phyloP scores from a whole-genome alignment of 2,797 vertebrate genomes.

The Sciaenops ocellatus region DNA sequence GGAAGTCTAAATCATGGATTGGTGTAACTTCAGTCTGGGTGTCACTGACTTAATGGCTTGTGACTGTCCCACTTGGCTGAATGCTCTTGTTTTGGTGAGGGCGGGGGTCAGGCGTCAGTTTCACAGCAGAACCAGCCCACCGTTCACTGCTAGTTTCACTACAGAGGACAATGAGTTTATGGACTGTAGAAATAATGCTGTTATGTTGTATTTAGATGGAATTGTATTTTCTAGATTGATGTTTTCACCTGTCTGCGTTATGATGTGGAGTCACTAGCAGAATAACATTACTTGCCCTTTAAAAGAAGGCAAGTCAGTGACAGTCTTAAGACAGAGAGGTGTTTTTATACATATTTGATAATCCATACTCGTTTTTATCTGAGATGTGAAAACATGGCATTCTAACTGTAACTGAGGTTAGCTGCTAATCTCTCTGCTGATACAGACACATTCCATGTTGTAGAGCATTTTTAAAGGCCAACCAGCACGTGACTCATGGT shows the following conservation, averaged over 20 bases:
- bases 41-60: background rate
- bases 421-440: background rate
- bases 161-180: too few species aligned
- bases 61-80: background rate
- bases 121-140: conserved; percentile 5
- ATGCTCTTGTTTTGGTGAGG: conserved; percentile 5
- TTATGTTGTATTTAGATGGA: too few species aligned
- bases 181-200: too few species aligned
- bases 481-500: background rate
- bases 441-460: background rate
- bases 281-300: too few species aligned
- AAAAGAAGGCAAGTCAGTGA: conserved; percentile 7
- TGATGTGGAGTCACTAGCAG: too few species aligned
- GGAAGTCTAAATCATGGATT: background rate
- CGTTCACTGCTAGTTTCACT: background rate
- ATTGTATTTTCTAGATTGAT: too few species aligned
- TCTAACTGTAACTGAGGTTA: background rate
- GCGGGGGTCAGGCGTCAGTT: background rate
- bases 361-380: background rate
- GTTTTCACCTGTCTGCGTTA: too few species aligned
- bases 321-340: background rate
- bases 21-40: background rate
- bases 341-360: background rate
- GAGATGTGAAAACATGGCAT: too few species aligned
- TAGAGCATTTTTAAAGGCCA: background rate